A percentile compares a stretch with the other conserved stretches of the same genome.
These are phyloP conservation scores for Gopherus evgoodei DNA, from an alignment of 2,113 vertebrate genomes.

Conservation along the genomic window DNA sequence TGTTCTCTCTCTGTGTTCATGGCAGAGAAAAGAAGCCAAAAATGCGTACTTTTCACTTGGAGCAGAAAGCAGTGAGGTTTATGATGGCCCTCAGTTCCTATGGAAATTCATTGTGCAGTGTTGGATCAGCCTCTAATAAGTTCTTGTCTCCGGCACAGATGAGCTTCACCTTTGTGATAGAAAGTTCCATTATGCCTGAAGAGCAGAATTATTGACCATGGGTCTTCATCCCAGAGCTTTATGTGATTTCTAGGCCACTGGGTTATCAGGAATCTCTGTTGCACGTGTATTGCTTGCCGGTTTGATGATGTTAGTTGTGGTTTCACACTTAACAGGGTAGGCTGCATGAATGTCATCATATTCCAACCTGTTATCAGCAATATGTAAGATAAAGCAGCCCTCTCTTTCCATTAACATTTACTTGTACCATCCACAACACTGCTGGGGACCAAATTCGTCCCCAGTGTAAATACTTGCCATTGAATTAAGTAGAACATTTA, in stretches of 20 bases:
- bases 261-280: not conserved
- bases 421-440: accelerated
- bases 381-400: not conserved
- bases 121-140: not conserved
- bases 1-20: no score
- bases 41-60: not conserved
- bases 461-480: not conserved
- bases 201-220: not conserved
- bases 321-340: no score
- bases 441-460: not conserved
- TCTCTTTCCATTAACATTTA: not conserved
- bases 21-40: no score
- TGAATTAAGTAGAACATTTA: accelerated
- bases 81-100: not conserved
- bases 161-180: not conserved
- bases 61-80: not conserved
- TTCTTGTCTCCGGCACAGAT: no score
- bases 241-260: not conserved
- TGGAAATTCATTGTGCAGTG: not conserved
- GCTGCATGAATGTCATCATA: no score
- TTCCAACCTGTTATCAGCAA: not conserved
- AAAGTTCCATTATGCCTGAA: not conserved
- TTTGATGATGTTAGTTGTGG: no score
- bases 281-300: no score
- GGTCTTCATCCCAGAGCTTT: not conserved